phyloP scores from a whole-genome alignment of 1,140 invertebrate species.

The Anadara kagoshimensis region DNA sequence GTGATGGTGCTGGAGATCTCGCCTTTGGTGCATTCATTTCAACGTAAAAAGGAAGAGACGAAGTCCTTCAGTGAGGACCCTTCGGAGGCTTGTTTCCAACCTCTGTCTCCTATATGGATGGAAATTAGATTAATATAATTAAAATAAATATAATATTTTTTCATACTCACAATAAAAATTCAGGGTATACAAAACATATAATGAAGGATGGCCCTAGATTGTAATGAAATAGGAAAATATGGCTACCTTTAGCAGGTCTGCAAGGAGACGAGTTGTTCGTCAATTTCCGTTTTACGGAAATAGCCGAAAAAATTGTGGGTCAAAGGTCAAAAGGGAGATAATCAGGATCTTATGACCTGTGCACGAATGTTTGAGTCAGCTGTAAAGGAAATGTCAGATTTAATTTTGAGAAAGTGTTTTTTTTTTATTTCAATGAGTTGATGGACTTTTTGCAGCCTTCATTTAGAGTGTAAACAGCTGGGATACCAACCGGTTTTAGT shows the following conservation, averaged over 20 bases:
- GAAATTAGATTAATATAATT: constrained; percentile 42
- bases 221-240: constrained; percentile 51
- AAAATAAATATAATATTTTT: constrained; percentile 36
- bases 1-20: constrained; percentile 59
- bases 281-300: constrained; percentile 44
- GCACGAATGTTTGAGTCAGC: no score
- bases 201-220: constrained; percentile 36
- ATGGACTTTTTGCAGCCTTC: no score
- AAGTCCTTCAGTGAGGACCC: constrained; percentile 59
- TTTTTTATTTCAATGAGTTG: no score
- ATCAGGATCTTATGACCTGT: no score
- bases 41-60: constrained; percentile 58
- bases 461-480: no score
- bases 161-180: constrained; percentile 42
- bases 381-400: no score
- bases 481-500: no score
- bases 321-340: constrained; percentile 42
- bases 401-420: no score
- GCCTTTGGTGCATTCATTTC: constrained; percentile 64
- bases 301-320: constrained; percentile 28
- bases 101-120: constrained; percentile 61
- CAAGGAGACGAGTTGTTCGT: constrained; percentile 63
- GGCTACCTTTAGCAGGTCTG: constrained; percentile 59
- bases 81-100: constrained; percentile 66
- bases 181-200: constrained; percentile 5